These are phyloP conservation scores for Acyrthosiphon pisum DNA, from an alignment of 1,140 invertebrate genomes.

Conservation along the genomic window DNA sequence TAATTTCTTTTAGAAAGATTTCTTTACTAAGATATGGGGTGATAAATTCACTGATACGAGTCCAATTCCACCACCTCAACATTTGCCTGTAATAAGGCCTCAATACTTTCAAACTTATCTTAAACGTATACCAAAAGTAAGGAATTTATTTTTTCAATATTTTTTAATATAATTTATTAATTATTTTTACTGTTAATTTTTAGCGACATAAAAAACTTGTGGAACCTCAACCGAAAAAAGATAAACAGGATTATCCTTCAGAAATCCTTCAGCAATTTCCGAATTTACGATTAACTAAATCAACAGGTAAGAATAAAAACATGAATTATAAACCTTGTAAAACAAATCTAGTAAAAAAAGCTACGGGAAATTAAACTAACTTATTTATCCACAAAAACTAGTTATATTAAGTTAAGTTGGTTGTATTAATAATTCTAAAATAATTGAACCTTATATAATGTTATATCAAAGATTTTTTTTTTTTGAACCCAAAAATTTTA, in stretches of 20 bases:
- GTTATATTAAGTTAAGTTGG: neutral
- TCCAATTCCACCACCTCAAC: constrained; percentile 77
- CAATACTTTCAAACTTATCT: constrained; percentile 89
- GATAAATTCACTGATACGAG: constrained; percentile 88
- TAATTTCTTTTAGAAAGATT: constrained; percentile 70
- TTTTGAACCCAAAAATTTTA: neutral
- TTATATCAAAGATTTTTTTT: neutral
- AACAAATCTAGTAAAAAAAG: neutral
- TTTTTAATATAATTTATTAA: neutral
- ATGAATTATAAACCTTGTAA: neutral
- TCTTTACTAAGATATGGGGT: constrained; percentile 98
- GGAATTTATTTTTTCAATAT: neutral
- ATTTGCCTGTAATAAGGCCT: constrained; percentile 83
- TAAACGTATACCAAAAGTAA: constrained; percentile 72
- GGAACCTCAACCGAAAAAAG: constrained; percentile 63
- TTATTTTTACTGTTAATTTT: constrained; percentile 59
- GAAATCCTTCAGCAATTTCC: constrained; percentile 66
- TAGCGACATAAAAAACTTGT: constrained; percentile 66
- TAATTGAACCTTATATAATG: neutral
- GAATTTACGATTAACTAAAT: constrained; percentile 65
- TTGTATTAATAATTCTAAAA: neutral
- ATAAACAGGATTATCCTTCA: constrained; percentile 63
- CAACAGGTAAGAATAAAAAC: constrained; percentile 62
- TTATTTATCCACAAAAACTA: neutral
- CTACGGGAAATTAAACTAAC: neutral